phyloP scores from a whole-genome alignment of 1,140 invertebrate species.

The Lepeophtheirus salmonis region DNA sequence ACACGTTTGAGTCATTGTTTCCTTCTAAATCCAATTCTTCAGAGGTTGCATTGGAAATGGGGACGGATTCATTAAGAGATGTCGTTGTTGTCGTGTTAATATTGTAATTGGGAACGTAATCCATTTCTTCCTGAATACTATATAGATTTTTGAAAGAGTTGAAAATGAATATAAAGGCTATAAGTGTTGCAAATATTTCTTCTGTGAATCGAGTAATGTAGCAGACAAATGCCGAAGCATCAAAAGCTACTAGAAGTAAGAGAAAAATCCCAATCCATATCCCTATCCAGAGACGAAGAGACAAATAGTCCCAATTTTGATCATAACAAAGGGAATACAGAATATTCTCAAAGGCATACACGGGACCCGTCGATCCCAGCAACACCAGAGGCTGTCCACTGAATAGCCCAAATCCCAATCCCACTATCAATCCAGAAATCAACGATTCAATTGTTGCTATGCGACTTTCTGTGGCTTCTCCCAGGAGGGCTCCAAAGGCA shows the following conservation, averaged over 20 bases:
- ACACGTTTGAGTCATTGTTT: constrained; percentile 70
- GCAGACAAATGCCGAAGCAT: constrained; percentile 26
- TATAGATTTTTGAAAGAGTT: constrained; percentile 20
- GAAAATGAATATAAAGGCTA: constrained; percentile 30
- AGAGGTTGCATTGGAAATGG: not conserved
- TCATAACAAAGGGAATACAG: constrained; percentile 28
- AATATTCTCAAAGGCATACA: constrained; percentile 31
- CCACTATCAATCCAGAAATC: constrained; percentile 26
- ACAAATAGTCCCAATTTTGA: constrained; percentile 26
- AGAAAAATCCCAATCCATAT: constrained; percentile 28
- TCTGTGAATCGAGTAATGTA: constrained; percentile 31
- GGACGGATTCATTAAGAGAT: not conserved
- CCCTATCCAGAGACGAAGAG: constrained; percentile 29
- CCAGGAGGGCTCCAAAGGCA: constrained; percentile 32
- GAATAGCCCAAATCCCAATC: constrained; percentile 30
- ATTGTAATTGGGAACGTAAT: too few relatives aligned
- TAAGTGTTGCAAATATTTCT: constrained; percentile 30
- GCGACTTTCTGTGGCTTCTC: constrained; percentile 25
- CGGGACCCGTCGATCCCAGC: constrained; percentile 31
- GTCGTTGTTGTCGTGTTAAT: not conserved
- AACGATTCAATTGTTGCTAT: constrained; percentile 30
- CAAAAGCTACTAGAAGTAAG: constrained; percentile 28
- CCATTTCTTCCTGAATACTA: not conserved
- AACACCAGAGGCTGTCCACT: constrained; percentile 33
- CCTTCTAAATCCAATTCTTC: constrained; percentile 2